A percentile compares a stretch with the other conserved stretches of the same genome.
These are phyloP conservation scores for Danio jaintianensis DNA, from an alignment of 2,797 vertebrate species.

Conservation along the genomic window DNA sequence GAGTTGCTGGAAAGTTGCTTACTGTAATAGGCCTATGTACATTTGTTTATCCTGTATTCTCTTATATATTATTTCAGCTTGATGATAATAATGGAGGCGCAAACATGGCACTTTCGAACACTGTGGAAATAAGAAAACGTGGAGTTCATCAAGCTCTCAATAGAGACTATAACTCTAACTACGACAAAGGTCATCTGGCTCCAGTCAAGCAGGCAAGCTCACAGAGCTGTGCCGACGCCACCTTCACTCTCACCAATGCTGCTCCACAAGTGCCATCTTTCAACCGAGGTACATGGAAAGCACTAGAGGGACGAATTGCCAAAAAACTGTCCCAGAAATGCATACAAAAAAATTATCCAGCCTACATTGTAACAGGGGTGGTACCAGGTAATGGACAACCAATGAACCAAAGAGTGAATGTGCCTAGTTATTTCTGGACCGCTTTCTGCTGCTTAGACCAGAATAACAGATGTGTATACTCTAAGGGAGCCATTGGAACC, in stretches of 20 bases:
- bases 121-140: fast-evolving
- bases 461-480: fast-evolving
- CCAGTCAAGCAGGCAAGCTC: not conserved
- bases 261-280: not conserved
- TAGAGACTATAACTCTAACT: not conserved
- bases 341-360: too few relatives aligned
- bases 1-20: too few relatives aligned
- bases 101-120: not conserved
- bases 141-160: not conserved
- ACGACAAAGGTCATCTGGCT: constrained; percentile 25
- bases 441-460: constrained; percentile 35
- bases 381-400: fast-evolving
- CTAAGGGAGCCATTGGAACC: not conserved
- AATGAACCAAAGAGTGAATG: not conserved
- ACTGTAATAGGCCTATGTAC: too few relatives aligned
- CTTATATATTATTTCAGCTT: not conserved
- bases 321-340: too few relatives aligned
- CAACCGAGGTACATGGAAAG: fast-evolving
- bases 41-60: not conserved
- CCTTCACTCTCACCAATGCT: constrained; percentile 57
- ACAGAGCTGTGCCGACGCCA: not conserved
- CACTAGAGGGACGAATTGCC: fast-evolving
- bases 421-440: constrained; percentile 41
- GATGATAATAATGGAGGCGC: not conserved
- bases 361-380: constrained; percentile 37